These are phyloP conservation scores for Aelia acuminata DNA, from an alignment of 2,888 invertebrate species.

Conservation along the genomic window DNA sequence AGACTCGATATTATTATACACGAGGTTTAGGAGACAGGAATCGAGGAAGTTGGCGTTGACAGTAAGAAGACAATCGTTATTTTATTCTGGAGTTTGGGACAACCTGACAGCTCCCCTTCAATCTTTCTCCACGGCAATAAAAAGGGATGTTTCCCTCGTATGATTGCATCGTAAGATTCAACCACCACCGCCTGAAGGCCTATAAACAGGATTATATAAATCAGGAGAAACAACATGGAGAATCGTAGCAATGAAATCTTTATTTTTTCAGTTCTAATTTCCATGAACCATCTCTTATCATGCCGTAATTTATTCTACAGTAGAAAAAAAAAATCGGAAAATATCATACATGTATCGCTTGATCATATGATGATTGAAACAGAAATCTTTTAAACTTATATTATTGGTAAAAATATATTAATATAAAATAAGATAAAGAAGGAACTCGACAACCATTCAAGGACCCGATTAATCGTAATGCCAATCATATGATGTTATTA, in stretches of 20 bases:
- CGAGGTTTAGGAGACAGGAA: neutral
- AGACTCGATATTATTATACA: neutral
- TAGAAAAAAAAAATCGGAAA: too few relatives aligned
- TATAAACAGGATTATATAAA: conserved; percentile 23
- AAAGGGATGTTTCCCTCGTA: neutral
- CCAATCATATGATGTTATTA: too few relatives aligned
- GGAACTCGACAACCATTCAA: too few relatives aligned
- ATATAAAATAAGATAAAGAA: too few relatives aligned
- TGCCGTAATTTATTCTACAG: too few relatives aligned
- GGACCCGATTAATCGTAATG: too few relatives aligned
- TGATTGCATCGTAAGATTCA: neutral
- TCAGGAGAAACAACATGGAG: neutral
- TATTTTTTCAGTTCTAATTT: neutral
- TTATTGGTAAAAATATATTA: too few relatives aligned
- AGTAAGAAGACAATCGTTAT: neutral
- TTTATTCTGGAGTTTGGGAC: neutral
- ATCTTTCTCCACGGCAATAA: neutral
- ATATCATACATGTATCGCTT: too few relatives aligned
- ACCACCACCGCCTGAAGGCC: neutral
- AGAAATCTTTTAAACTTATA: too few relatives aligned
- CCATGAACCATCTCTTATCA: too few relatives aligned
- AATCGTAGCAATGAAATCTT: neutral
- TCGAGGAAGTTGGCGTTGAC: neutral
- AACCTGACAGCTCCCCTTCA: neutral
- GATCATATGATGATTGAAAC: too few relatives aligned